Evolutionary conservation across 1,140 invertebrate species (phyloP).

Genomic region (Drosophila pectinifera): DNA sequence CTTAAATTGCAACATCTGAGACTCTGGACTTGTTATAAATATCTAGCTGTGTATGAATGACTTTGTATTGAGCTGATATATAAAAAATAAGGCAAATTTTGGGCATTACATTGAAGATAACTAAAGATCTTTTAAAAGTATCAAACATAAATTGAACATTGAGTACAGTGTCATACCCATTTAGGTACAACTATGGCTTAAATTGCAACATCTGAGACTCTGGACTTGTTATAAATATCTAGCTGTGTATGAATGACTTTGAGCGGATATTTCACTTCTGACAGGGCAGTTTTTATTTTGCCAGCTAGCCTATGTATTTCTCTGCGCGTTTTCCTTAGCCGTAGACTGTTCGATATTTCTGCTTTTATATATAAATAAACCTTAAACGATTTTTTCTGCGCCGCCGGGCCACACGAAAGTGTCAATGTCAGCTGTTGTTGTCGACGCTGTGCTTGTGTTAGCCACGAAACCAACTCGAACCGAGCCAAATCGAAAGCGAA

Average conservation of each 20-base stretch:
- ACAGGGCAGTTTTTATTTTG: conserved; percentile 13
- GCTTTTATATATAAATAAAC: conserved; percentile 77
- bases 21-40: background rate
- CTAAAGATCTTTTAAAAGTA: too few relatives aligned
- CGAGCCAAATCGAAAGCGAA: conserved; percentile 37
- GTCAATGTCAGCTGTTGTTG: conserved; percentile 77
- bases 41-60: background rate
- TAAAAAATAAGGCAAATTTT: too few relatives aligned
- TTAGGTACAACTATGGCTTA: too few relatives aligned
- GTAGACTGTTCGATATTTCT: conserved; percentile 40
- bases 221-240: background rate
- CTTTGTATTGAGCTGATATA: conserved; percentile 10
- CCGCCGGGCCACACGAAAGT: conserved; percentile 67
- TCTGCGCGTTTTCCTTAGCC: conserved; percentile 18
- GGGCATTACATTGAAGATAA: too few relatives aligned
- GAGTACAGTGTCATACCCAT: too few relatives aligned
- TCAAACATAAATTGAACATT: too few relatives aligned
- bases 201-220: too few relatives aligned
- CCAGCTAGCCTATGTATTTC: background rate
- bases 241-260: background rate
- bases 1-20: too few relatives aligned
- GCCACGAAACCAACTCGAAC: conserved; percentile 45
- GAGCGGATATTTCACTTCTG: conserved; percentile 24
- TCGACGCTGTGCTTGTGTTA: conserved; percentile 16
- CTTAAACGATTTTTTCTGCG: conserved; percentile 70